phyloP scores from a whole-genome alignment of 2,797 vertebrate species.

The Esox lucius region DNA sequence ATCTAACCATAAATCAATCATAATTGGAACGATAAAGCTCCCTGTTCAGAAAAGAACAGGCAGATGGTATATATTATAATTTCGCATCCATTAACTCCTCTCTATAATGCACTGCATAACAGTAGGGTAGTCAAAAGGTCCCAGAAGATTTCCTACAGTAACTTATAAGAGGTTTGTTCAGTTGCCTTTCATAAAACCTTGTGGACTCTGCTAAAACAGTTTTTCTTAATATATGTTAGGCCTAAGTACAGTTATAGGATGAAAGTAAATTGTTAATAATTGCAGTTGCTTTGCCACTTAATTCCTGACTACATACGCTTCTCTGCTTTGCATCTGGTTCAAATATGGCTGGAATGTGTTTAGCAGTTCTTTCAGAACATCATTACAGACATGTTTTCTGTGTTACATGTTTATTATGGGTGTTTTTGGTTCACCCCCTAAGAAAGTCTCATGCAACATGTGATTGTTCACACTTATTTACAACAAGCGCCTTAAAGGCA shows the following conservation, averaged over 20 bases:
- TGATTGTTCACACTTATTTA: not conserved
- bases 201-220: slow-evolving; percentile 64
- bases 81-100: slow-evolving; percentile 72
- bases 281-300: slow-evolving; percentile 54
- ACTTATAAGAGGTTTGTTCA: slow-evolving; percentile 63
- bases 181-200: slow-evolving; percentile 52
- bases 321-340: not conserved
- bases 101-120: slow-evolving; percentile 64
- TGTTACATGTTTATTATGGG: not conserved
- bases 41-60: not conserved
- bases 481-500: not conserved
- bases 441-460: not conserved
- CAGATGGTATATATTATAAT: slow-evolving; percentile 64
- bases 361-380: not conserved
- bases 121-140: slow-evolving; percentile 65
- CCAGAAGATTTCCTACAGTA: slow-evolving; percentile 60
- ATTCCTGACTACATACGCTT: slow-evolving; percentile 25
- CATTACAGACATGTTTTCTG: not conserved
- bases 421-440: not conserved
- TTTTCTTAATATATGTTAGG: slow-evolving; percentile 49
- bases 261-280: slow-evolving; percentile 67
- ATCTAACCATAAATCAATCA: slow-evolving; percentile 14
- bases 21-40: not conserved
- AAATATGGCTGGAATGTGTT: not conserved
- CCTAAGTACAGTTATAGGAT: slow-evolving; percentile 66